Evolutionary conservation across 2,888 invertebrate species (phyloP).

Genomic region (Lycia hirtaria): DNA sequence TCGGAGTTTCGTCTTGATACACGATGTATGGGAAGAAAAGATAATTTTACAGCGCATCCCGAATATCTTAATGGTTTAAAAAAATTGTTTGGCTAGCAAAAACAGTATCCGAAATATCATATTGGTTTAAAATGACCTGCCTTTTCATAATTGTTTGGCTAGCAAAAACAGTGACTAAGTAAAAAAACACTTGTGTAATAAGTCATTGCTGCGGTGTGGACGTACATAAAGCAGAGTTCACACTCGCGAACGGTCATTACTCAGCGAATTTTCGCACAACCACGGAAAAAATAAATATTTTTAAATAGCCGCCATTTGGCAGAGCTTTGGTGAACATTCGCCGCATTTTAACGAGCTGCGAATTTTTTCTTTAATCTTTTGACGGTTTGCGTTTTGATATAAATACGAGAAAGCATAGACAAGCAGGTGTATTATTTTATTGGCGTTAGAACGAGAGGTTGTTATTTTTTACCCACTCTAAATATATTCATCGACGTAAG

Average conservation of each 20-base stretch:
- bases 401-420: constrained; percentile 1
- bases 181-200: background rate
- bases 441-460: background rate
- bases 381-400: constrained; percentile 30
- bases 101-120: too few species aligned
- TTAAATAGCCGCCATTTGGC: constrained; percentile 40
- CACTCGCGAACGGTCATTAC: constrained; percentile 28
- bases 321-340: constrained; percentile 30
- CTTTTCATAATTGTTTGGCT: too few species aligned
- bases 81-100: too few species aligned
- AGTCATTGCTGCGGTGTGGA: constrained; percentile 1
- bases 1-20: too few species aligned
- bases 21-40: too few species aligned
- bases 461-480: too few species aligned
- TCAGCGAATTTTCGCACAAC: constrained; percentile 26
- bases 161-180: too few species aligned
- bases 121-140: too few species aligned
- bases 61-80: too few species aligned
- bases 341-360: constrained; percentile 37
- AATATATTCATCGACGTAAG: too few species aligned
- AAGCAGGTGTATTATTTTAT: background rate
- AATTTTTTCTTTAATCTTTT: constrained; percentile 39
- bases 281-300: constrained; percentile 40
- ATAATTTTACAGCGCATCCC: too few species aligned
- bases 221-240: constrained; percentile 14